Base-by-base conservation (phyloP, 2,888 invertebrate species). In the Epinotia brunnichana region DNA sequence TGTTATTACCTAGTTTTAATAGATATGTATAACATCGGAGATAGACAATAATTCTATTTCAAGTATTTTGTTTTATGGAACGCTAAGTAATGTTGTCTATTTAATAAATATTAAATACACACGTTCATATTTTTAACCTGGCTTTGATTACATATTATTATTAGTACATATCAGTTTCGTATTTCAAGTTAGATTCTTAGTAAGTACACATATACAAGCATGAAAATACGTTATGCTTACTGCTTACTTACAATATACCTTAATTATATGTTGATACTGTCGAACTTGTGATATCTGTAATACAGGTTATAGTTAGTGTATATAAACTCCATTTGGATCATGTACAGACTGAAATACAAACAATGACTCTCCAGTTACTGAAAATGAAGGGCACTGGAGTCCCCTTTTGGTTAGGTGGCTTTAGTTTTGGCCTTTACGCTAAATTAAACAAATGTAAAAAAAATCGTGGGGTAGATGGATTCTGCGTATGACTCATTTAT, bases 191-290 rank as follows among this genome's bases (percentile, higher is more conserved):
- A 64, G 35, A 53, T 64, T 53, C 53, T 19, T 64, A 53, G 64
- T 53, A 64, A 17, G n/a, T 17, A 59, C 21, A 54, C 54, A 66
- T 56, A 21, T 64, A 64, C 21, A 56, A 66, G 41, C 56, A 56
- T 24, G 56, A 66, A 66, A 66, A 56, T 41, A 66, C 39, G 54
- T 56, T 66, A 56, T 24, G 66, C 24, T 56, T 41, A 56, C 15
- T 15, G 24, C 3, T 56, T 41, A 66, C 11, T 21, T 56, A 54
- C 41, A 39, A 56, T 54, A 54, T 54, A 54, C 9, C 39, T 54
- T 15, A 53, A 35, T 63, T 63, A 64, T 15, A 13, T 39, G 19
- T 41, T 9, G 39, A n/a, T 54, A 66, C 17, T 41, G 15, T 44
- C 21, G 44, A 61, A 10, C 21, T 24, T 44, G 57, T 57, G 57